Conservation (phyloP, 2,888 invertebrate species). For the Protophormia terraenovae region DNA sequence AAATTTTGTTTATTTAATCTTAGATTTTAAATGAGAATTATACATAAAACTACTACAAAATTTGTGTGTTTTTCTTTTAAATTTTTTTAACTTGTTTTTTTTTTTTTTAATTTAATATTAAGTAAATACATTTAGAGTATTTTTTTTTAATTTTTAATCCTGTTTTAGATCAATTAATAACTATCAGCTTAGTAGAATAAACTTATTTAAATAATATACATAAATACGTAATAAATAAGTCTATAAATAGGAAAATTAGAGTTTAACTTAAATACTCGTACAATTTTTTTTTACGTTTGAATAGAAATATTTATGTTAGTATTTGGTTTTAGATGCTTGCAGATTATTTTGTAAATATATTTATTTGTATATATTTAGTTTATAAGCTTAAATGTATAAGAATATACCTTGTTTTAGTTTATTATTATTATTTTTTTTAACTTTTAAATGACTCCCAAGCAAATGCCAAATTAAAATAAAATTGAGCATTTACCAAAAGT, state of each 20-base stretch:
- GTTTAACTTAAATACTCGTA: not conserved
- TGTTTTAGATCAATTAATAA: slow-evolving; percentile 3
- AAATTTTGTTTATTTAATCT: slow-evolving; percentile 60
- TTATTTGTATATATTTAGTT: not conserved
- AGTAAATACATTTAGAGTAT: slow-evolving; percentile 12
- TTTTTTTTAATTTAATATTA: not conserved
- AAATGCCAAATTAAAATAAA: too few relatives aligned
- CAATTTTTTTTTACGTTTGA: not conserved
- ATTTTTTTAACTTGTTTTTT: too few relatives aligned
- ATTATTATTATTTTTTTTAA: not conserved
- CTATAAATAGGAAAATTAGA: slow-evolving; percentile 29
- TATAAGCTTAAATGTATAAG: not conserved
- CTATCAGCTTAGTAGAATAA: slow-evolving; percentile 19
- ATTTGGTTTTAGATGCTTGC: not conserved
- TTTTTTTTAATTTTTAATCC: not conserved
- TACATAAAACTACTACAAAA: slow-evolving; percentile 65
- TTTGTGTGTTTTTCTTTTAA: slow-evolving; percentile 8
- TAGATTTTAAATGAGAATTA: slow-evolving; percentile 47
- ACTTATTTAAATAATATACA: slow-evolving; percentile 2
- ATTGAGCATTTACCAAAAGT: too few relatives aligned
- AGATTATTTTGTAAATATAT: slow-evolving; percentile 18
- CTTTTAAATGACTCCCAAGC: too few relatives aligned
- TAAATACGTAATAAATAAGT: not conserved
- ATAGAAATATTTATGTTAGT: not conserved
- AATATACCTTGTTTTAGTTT: slow-evolving; percentile 23